Conservation (phyloP, 1,140 invertebrate species). For the Drosophila kikkawai region DNA sequence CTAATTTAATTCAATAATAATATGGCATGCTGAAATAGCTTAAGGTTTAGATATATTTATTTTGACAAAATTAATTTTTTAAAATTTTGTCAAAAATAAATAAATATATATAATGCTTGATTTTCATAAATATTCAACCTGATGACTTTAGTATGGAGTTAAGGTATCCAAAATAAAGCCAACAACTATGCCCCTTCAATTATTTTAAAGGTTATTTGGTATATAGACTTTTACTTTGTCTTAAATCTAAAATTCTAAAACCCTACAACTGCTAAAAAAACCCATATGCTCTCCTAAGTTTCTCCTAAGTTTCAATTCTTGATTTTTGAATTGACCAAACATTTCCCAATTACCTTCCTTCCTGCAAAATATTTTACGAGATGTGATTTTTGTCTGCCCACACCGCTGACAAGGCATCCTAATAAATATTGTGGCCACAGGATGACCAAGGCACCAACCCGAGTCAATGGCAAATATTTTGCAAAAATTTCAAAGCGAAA, state of each 20-base stretch:
- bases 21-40: not conserved
- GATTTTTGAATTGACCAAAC: not conserved
- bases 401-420: constrained; percentile 27
- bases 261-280: too few species aligned
- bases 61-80: too few species aligned
- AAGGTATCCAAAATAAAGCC: not conserved
- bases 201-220: not conserved
- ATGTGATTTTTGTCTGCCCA: constrained; percentile 1
- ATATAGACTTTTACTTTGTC: not conserved
- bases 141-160: too few species aligned
- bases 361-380: not conserved
- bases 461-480: constrained; percentile 31
- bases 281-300: rapidly evolving
- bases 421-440: constrained; percentile 35
- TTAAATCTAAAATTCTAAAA: not conserved
- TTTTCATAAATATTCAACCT: too few species aligned
- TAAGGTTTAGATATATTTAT: too few species aligned
- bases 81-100: too few species aligned
- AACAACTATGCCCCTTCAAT: not conserved
- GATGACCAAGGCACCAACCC: not conserved
- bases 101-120: too few species aligned
- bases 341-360: not conserved
- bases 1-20: constrained; percentile 10
- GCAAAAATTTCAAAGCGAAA: constrained; percentile 20
- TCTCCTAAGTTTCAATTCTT: not conserved